Base-by-base conservation (phyloP, 2,888 invertebrate species). In the Clunio marinus region DNA sequence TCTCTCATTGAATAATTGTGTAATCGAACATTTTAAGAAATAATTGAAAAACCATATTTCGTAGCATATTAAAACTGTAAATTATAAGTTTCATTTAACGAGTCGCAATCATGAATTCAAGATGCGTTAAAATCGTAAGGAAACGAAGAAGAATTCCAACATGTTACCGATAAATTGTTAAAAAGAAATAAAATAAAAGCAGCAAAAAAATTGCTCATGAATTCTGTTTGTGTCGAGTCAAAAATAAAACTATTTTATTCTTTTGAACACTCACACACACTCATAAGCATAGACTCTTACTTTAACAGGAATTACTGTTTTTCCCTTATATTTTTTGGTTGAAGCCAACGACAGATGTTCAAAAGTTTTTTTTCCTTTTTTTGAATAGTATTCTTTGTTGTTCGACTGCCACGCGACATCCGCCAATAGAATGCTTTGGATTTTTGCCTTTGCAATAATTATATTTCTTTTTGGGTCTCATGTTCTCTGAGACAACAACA, bases 351-450 rank as follows among this genome's bases (percentile, higher is more conserved):
- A 63, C 63, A 63, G 63, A 63, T 63, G 63, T 63, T 57, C 1
- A 63, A 60, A 62, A 63, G 22, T 24, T 45, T 13, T n/a, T n/a
- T n/a, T n/a, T n/a, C n/a, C n/a, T n/a, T n/a, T n/a, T n/a, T n/a
- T n/a, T n/a, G n/a, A n/a, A n/a, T n/a, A n/a, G n/a, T 63, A 22
- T 45, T 63, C 8, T 63, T 45, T 63, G 45, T 46, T 63, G 15
- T 27, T 37, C 46, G 37, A 63, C 22, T 63, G 63, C 63, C 63
- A 63, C 63, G 63, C 63, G 63, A 63, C 63, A 63, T 63, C 45
- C 63, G 63, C 63, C 63, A 63, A 63, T 63, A 63, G 63, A 46
- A 17, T 51, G 27, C 27, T 37, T 63, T 28, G 45, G 41, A n/a
- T 17, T 63, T 35, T 60, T 37, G 51, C 5, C 10, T 63, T 28